Evolutionary conservation across 2,797 vertebrate genomes (phyloP).

Genomic region (Cebuella pygmaea): DNA sequence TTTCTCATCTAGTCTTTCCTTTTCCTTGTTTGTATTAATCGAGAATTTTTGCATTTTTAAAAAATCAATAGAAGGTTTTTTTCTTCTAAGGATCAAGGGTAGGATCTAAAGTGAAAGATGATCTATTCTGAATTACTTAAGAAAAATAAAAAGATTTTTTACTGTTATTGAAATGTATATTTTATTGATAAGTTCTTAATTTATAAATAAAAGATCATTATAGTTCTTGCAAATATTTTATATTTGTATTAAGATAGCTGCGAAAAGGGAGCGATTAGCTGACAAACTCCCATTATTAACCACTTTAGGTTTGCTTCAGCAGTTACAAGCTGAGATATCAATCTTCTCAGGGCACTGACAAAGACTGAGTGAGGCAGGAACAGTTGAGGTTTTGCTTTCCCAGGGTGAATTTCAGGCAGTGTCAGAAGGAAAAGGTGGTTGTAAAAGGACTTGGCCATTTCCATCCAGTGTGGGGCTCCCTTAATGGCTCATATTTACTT

Average conservation of each 20-base stretch:
- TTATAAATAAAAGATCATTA: background rate
- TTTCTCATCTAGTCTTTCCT: background rate
- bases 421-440: background rate
- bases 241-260: background rate
- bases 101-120: background rate
- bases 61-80: background rate
- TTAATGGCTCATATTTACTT: too few relatives aligned
- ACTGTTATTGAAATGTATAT: background rate
- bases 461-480: fast-evolving
- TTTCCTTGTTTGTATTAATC: background rate
- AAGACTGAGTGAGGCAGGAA: fast-evolving
- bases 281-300: background rate
- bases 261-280: background rate
- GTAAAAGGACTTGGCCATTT: background rate
- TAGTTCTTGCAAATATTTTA: background rate
- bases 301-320: background rate
- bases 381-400: background rate
- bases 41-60: background rate
- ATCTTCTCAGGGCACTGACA: background rate
- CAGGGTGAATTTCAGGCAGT: fast-evolving
- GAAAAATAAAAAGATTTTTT: background rate
- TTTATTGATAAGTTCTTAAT: background rate
- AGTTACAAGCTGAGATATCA: too few relatives aligned
- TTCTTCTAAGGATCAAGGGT: background rate
- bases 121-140: background rate